These are phyloP conservation scores for Pristionchus exspectatus DNA, from an alignment of 2,888 invertebrate genomes.

Conservation along the genomic window DNA sequence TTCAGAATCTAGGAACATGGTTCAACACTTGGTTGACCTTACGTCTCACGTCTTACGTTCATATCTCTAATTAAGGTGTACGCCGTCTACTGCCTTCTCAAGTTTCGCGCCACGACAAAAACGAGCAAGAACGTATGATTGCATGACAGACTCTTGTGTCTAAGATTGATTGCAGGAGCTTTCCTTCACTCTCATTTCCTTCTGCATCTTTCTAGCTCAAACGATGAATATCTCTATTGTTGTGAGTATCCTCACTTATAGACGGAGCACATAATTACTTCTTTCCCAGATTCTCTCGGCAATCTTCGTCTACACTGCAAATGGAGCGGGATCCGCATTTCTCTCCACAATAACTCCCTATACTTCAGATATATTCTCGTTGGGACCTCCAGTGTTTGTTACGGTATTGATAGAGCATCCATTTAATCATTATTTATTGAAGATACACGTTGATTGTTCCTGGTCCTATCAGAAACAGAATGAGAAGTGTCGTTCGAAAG, in stretches of 20 bases:
- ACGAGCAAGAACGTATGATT: slow-evolving; percentile 24
- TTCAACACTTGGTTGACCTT: slow-evolving; percentile 42
- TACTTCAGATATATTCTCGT: slow-evolving; percentile 40
- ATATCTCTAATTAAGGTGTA: background rate
- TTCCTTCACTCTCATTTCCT: slow-evolving; percentile 39
- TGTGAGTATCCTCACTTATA: background rate
- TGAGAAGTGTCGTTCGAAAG: background rate
- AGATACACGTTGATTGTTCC: slow-evolving; percentile 13
- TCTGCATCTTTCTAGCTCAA: slow-evolving; percentile 39
- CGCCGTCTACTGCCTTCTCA: slow-evolving; percentile 14
- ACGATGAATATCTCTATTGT: slow-evolving; percentile 35
- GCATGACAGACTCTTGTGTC: background rate
- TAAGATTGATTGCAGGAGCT: background rate
- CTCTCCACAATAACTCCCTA: slow-evolving; percentile 31
- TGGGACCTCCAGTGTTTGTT: slow-evolving; percentile 38
- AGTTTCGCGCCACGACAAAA: background rate
- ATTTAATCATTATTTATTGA: background rate
- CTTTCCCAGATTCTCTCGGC: background rate
- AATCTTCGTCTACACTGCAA: background rate
- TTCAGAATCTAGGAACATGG: slow-evolving; percentile 49
- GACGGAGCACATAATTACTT: background rate
- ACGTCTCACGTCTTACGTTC: background rate
- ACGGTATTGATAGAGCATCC: background rate
- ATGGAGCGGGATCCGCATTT: background rate
- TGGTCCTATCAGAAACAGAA: slow-evolving; percentile 34